Conservation (phyloP, 2,797 vertebrate species). For the Malurus leucopterus region DNA sequence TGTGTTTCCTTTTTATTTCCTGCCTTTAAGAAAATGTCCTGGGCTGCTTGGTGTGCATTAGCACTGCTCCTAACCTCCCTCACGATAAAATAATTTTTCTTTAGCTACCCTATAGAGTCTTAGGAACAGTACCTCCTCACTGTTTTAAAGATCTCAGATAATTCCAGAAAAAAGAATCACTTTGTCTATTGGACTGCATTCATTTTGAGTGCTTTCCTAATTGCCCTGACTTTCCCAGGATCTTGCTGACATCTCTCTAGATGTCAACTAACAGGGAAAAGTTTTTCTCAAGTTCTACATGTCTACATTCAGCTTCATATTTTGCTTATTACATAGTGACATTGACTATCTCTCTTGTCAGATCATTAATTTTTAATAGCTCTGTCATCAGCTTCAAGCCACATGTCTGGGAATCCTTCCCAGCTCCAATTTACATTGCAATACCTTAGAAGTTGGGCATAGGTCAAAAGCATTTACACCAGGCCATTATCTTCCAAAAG, state of each 20-base stretch:
- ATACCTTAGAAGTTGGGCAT: neutral
- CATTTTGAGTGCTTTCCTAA: neutral
- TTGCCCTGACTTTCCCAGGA: neutral
- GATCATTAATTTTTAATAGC: slow-evolving; percentile 25
- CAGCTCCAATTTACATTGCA: neutral
- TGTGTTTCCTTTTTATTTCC: neutral
- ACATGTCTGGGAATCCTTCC: neutral
- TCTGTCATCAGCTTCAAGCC: slow-evolving; percentile 10
- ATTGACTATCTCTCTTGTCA: neutral
- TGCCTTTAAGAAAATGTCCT: neutral
- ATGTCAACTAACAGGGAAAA: neutral
- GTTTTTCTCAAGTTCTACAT: neutral
- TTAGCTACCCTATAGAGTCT: neutral
- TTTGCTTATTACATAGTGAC: neutral
- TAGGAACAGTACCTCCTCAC: neutral
- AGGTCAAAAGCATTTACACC: neutral
- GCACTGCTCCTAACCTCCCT: neutral
- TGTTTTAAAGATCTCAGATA: neutral
- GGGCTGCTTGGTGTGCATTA: neutral
- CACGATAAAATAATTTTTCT: neutral
- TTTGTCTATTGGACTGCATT: neutral
- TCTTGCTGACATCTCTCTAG: neutral
- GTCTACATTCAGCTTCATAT: neutral
- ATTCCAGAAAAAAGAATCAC: neutral
- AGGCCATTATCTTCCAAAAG: neutral